Evolutionary conservation across 1,140 invertebrate species (phyloP).

Genomic region (Augochlora pura): DNA sequence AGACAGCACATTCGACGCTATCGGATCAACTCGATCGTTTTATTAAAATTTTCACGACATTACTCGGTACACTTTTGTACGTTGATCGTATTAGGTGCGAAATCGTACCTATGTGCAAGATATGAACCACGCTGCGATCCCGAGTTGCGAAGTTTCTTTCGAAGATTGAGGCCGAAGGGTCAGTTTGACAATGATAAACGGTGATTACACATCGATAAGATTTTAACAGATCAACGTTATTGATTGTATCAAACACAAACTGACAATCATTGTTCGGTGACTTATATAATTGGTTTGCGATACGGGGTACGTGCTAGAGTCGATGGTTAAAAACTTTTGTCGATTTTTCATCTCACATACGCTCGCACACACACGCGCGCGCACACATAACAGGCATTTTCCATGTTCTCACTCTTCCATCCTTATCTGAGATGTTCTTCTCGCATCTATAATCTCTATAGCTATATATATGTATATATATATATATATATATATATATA

Average conservation of each 20-base stretch:
- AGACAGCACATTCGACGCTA: neutral
- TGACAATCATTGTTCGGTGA: conserved; percentile 26
- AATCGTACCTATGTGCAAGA: neutral
- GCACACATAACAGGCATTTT: neutral
- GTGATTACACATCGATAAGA: neutral
- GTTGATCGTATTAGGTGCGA: neutral
- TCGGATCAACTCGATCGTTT: neutral
- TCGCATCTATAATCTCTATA: conserved; percentile 58
- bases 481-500: neutral
- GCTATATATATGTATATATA: conserved; percentile 55
- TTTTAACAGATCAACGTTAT: neutral
- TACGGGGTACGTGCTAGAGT: conserved; percentile 32
- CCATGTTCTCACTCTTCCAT: neutral
- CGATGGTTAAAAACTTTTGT: conserved; percentile 39
- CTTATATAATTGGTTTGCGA: conserved; percentile 18
- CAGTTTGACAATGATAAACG: conserved; percentile 14
- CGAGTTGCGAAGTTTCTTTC: neutral
- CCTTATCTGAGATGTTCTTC: neutral
- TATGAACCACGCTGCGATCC: neutral
- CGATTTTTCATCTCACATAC: conserved; percentile 29
- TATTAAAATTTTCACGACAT: neutral
- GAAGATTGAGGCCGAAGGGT: neutral
- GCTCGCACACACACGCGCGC: neutral
- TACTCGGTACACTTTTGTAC: neutral
- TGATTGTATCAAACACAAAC: conserved; percentile 15